phyloP scores from a whole-genome alignment of 2,888 invertebrate genomes.

The Leucoma salicis region DNA sequence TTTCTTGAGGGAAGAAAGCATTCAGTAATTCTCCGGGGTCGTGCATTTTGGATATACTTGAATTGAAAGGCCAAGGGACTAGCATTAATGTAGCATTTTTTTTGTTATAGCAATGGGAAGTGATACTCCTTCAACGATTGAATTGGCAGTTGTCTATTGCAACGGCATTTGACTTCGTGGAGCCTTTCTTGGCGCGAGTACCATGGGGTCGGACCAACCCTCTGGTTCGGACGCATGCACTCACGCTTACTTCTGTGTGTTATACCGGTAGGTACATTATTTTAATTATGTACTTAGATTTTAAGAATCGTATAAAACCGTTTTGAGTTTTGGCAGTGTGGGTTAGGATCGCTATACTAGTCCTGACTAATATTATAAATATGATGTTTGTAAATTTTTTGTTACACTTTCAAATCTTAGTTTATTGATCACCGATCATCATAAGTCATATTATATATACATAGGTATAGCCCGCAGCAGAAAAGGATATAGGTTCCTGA shows the following conservation, averaged over 20 bases:
- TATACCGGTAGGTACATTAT: conserved; percentile 86
- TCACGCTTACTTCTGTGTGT: conserved; percentile 89
- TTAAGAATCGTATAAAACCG: conserved; percentile 37
- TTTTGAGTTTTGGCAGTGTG: conserved; percentile 45
- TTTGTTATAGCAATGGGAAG: conserved; percentile 89
- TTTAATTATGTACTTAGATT: conserved; percentile 15
- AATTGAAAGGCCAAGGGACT: conserved; percentile 28
- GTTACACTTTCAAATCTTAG: no score
- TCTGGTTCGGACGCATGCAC: conserved; percentile 86
- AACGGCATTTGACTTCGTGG: conserved; percentile 92
- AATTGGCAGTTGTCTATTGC: conserved; percentile 91
- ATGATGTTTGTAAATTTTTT: no score
- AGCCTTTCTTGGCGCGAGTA: conserved; percentile 87
- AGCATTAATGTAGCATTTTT: conserved; percentile 25
- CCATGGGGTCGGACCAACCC: conserved; percentile 83
- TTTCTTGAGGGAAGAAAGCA: conserved; percentile 35
- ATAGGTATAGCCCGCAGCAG: no score
- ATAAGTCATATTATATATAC: no score
- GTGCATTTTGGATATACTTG: conserved; percentile 44
- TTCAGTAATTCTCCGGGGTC: conserved; percentile 53
- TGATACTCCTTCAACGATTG: conserved; percentile 87
- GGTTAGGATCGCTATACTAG: conserved; percentile 60
- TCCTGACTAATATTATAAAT: no score
- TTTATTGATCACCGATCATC: no score
- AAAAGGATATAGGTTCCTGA: no score